Evolutionary conservation across 2,113 vertebrate species (phyloP), one percentile per base, ranked within the genome.

Genomic region (Pipra filicauda): DNA sequence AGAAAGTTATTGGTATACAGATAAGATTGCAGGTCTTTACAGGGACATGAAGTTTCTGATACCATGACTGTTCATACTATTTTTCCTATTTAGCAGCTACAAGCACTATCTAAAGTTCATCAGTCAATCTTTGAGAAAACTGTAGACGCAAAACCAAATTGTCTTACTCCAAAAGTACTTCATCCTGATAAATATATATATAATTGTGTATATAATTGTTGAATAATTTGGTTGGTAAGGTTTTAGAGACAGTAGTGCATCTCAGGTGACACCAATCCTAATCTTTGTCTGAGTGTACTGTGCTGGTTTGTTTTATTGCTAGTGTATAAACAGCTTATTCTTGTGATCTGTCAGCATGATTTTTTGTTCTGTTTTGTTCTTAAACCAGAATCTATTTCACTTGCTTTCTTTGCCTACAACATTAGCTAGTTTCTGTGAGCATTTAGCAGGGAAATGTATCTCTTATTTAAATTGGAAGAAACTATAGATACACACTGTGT

Each of bases 391-490:
- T 81, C 52, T 78, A 66, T 95, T 92, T 88, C 74, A 23, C 17
- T 85, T 52, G 52, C 28, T 93, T 88, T 35, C n/a, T 83, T 93
- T 95, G 81, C 81, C 83, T 85, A 41, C 78, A 93, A 91, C 81
- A 94, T 73, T 48, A 80, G 61, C 49, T 91, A 66, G 22, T 64
- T 88, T 92, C 88, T 80, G n/a, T 89, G 88, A 95, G 64, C 66
- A 70, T 75, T 93, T 85, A 93, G 71, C 62, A 84, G 84, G 62
- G 85, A 94, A 93, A 81, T 95, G 39, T 77, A 91, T 75, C 70
- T 95, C 78, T 90, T 93, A 86, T 61, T 93, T 95, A 93, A 94
- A 88, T n/a, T 80, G n/a, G 54, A 88, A 91, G 79, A 83, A 85
- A 83, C 33, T 39, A 72, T 72, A 91, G 80, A 31, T 69, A 28